phyloP scores from a whole-genome alignment of 2,888 invertebrate species.

The Spodoptera picta region DNA sequence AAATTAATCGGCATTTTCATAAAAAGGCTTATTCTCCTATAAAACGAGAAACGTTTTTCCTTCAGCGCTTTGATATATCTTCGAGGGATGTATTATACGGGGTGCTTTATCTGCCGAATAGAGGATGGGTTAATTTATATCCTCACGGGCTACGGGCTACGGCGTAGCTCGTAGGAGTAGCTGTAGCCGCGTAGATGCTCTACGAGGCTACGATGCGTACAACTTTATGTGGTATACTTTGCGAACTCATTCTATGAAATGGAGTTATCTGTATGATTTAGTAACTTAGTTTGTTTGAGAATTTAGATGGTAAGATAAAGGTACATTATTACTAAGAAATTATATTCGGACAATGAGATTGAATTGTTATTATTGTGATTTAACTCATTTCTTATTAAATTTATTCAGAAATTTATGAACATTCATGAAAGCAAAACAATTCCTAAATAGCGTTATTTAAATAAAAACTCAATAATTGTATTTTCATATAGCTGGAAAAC shows the following conservation, averaged over 20 bases:
- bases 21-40: slow-evolving; percentile 46
- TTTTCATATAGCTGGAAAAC: too few relatives aligned
- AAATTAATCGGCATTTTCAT: slow-evolving; percentile 51
- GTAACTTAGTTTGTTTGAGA: slow-evolving; percentile 9
- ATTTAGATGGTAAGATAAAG: slow-evolving; percentile 3
- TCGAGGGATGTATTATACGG: slow-evolving; percentile 53
- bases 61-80: slow-evolving; percentile 55
- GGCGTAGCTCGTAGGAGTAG: slow-evolving; percentile 46
- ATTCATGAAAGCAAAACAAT: too few relatives aligned
- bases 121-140: slow-evolving; percentile 60
- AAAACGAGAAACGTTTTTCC: slow-evolving; percentile 54
- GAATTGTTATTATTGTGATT: too few relatives aligned
- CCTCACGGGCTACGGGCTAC: slow-evolving; percentile 53
- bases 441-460: too few relatives aligned
- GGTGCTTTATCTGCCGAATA: slow-evolving; percentile 58
- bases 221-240: slow-evolving; percentile 38
- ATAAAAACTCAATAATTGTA: too few relatives aligned
- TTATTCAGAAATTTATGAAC: too few relatives aligned
- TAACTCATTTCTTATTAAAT: too few relatives aligned
- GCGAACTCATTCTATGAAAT: slow-evolving; percentile 45
- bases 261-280: slow-evolving; percentile 22
- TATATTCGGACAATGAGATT: too few relatives aligned
- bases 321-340: too few relatives aligned
- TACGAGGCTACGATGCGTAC: slow-evolving; percentile 52
- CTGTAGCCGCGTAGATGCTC: slow-evolving; percentile 46